These are phyloP conservation scores for Drosophila pegasa DNA, from an alignment of 2,888 invertebrate species.

Conservation along the genomic window DNA sequence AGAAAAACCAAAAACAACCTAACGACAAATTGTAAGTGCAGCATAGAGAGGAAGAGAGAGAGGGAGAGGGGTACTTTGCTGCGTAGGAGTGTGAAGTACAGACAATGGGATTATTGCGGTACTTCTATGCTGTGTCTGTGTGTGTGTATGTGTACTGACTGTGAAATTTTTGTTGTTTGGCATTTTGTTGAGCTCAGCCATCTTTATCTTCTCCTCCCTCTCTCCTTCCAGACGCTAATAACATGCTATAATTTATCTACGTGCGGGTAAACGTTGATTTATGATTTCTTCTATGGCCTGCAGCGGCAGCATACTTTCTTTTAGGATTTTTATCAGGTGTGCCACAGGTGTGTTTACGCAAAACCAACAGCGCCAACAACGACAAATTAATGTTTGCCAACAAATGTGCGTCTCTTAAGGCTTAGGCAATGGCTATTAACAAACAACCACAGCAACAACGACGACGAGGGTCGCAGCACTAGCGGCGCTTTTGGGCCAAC, in stretches of 20 bases:
- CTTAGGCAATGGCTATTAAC: slow-evolving; percentile 46
- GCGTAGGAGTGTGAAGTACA: slow-evolving; percentile 7
- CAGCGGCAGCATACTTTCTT: slow-evolving; percentile 45
- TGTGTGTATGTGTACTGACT: slow-evolving; percentile 70
- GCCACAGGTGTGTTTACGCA: slow-evolving; percentile 35
- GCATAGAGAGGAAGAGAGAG: slow-evolving; percentile 1
- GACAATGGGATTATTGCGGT: slow-evolving; percentile 28
- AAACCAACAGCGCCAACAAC: slow-evolving; percentile 27
- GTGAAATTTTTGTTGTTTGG: slow-evolving; percentile 62
- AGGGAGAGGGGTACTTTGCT: slow-evolving; percentile 1
- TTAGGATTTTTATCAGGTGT: slow-evolving; percentile 27
- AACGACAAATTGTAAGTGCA: slow-evolving; percentile 28
- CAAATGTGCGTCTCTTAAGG: slow-evolving; percentile 41
- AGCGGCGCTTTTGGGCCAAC: slow-evolving; percentile 38
- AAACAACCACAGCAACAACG: slow-evolving; percentile 25
- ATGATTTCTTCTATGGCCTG: slow-evolving; percentile 39
- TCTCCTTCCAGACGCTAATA: slow-evolving; percentile 1
- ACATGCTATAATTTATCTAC: slow-evolving; percentile 54
- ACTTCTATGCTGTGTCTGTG: too few species aligned
- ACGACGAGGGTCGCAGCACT: background rate
- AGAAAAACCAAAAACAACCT: slow-evolving; percentile 28
- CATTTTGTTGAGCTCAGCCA: slow-evolving; percentile 52
- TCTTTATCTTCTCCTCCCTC: background rate
- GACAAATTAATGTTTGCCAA: slow-evolving; percentile 36
- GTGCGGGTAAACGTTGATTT: slow-evolving; percentile 46